Conservation (phyloP, 2,113 vertebrate genomes). For the Scomber japonicus region DNA sequence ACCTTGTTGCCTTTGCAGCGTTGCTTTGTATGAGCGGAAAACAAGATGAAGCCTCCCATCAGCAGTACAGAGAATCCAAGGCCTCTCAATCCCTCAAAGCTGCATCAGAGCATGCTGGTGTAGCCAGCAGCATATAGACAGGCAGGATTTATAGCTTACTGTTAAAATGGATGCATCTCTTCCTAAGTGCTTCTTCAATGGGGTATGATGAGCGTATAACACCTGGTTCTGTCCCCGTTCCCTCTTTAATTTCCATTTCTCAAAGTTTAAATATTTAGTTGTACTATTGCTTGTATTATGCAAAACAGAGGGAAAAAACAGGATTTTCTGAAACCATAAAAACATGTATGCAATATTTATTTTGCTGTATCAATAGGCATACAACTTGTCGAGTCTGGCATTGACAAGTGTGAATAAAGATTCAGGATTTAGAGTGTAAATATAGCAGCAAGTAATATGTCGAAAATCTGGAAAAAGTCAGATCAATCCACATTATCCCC, state of each 20-base stretch:
- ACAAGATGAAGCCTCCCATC: conserved; percentile 47
- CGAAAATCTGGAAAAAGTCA: neutral
- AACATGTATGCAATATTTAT: no score
- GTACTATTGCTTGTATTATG: neutral
- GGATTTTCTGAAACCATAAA: neutral
- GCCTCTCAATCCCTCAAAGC: conserved; percentile 51
- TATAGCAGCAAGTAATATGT: neutral
- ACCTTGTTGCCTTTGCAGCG: conserved; percentile 30
- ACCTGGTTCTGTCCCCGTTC: neutral
- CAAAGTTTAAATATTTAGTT: neutral
- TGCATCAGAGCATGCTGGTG: conserved; percentile 31
- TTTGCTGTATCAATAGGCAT: neutral
- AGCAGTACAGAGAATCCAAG: conserved; percentile 20
- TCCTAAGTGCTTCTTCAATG: conserved; percentile 20
- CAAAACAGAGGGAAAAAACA: neutral
- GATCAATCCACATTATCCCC: neutral
- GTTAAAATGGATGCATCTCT: conserved; percentile 33
- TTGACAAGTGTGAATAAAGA: neutral
- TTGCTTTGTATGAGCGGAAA: conserved; percentile 39
- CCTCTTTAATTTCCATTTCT: conserved; percentile 3
- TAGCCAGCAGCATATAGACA: conserved; percentile 21
- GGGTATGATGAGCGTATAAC: conserved; percentile 13
- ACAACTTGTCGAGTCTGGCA: neutral
- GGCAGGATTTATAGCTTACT: conserved; percentile 39
- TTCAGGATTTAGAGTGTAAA: neutral